Evolutionary conservation across 2,113 vertebrate genomes (phyloP).

Genomic region (Elgaria multicarinata): DNA sequence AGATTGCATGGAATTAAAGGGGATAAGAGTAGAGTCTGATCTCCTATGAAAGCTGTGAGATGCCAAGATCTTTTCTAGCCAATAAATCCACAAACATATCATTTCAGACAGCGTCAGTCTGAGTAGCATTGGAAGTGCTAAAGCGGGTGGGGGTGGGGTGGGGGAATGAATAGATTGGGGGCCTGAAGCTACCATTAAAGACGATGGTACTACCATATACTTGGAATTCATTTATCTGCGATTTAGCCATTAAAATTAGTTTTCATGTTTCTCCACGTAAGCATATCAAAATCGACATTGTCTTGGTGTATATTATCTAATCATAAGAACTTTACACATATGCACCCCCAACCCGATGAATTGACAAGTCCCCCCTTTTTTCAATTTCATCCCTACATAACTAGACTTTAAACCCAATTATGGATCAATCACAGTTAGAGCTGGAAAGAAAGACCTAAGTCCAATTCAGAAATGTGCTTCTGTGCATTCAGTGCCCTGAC

Average conservation of each 20-base stretch:
- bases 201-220: slow-evolving; percentile 46
- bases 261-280: slow-evolving; percentile 32
- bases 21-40: slow-evolving; percentile 33
- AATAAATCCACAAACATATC: slow-evolving; percentile 42
- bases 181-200: slow-evolving; percentile 57
- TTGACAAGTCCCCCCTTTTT: background rate
- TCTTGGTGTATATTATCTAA: background rate
- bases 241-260: slow-evolving; percentile 28
- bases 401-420: background rate
- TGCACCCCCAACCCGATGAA: background rate
- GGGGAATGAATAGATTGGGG: slow-evolving; percentile 51
- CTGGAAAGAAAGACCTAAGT: background rate
- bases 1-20: slow-evolving; percentile 14
- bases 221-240: slow-evolving; percentile 49
- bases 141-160: background rate
- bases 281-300: slow-evolving; percentile 31
- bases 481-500: background rate
- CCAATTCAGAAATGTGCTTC: background rate
- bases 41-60: slow-evolving; percentile 49
- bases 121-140: slow-evolving; percentile 59
- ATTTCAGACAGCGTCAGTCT: slow-evolving; percentile 42
- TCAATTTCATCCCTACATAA: background rate
- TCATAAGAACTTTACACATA: slow-evolving; percentile 12
- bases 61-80: slow-evolving; percentile 48
- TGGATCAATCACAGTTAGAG: background rate